Base-by-base conservation (phyloP, 2,888 invertebrate species). In the Chymomyza amoena region DNA sequence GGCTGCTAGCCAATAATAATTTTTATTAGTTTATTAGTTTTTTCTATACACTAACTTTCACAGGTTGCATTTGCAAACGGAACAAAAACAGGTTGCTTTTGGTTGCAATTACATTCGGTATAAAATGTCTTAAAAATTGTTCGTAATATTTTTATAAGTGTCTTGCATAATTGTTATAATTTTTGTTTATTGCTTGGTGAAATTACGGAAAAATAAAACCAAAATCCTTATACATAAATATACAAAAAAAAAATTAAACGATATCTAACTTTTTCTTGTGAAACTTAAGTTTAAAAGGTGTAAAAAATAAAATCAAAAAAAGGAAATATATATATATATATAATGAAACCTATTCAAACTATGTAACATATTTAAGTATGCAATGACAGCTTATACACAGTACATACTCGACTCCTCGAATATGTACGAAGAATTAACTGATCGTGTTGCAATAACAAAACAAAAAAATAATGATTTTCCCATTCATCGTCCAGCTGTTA, bases 131-230 rank as follows among this genome's bases (percentile, higher is more conserved):
- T 39, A 66, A 51, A 68, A 72, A 64, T 61, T 63, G 67, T 51
- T 32, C 62, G 64, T 70, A 75, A 75, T 75, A 75, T 75, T 74
- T 75, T 45, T 45, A 61, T 25, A 61, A 45, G 16, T 62, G 62
- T 62, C 50, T 20, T 62, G 45, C 32, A 61, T 10, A 61, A 18
- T 50, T 61, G 39, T 25, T 45, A 45, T 62, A 25, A 18, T 50
- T 9, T 18, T 45, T 51, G 16, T 51, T 39, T 16, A 61, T 39
- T 61, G 6, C 13, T 7, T 61, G 61, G 16, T 61, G 18, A 32
- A 28, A 16, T 39, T 39, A 39, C 3, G 9, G 3, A 28, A 59
- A 59, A n/a, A 59, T 10, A 25, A n/a, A 36, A 28, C 32, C 15
- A 18, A 59, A 59, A 59, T 32, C 7, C 36, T 20, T 36, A 45